Conservation (phyloP, 2,888 invertebrate genomes). For the Nemotelus pantherinus region DNA sequence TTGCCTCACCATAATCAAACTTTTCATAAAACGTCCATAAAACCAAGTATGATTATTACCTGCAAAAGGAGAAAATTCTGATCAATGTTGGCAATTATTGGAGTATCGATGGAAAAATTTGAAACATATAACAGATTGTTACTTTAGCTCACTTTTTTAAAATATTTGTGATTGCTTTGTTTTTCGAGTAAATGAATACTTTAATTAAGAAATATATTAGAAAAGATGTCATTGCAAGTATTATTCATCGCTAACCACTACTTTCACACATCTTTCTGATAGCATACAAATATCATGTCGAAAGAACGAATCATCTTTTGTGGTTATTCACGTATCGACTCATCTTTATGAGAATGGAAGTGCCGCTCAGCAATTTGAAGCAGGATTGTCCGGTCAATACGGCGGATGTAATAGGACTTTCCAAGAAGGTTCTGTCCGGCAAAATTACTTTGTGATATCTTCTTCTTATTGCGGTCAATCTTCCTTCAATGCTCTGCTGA, state of each 20-base stretch:
- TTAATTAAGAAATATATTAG: background rate
- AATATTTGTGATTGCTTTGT: too few species aligned
- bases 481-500: slow-evolving; percentile 31
- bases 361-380: too few species aligned
- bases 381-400: background rate
- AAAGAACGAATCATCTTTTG: slow-evolving; percentile 20
- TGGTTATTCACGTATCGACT: background rate
- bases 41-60: too few species aligned
- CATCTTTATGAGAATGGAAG: background rate
- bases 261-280: background rate
- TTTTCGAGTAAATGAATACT: background rate
- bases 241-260: slow-evolving; percentile 1
- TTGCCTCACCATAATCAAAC: too few species aligned
- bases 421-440: background rate
- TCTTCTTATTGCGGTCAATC: slow-evolving; percentile 14
- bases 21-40: too few species aligned
- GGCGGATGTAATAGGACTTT: background rate
- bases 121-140: too few species aligned
- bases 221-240: background rate
- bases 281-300: slow-evolving; percentile 9
- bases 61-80: too few species aligned
- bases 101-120: too few species aligned
- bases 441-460: slow-evolving; percentile 26
- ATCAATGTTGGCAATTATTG: too few species aligned
- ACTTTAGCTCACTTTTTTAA: too few species aligned